Base-by-base conservation (phyloP, 2,113 vertebrate species). In the Mesembrinibis cayennensis region DNA sequence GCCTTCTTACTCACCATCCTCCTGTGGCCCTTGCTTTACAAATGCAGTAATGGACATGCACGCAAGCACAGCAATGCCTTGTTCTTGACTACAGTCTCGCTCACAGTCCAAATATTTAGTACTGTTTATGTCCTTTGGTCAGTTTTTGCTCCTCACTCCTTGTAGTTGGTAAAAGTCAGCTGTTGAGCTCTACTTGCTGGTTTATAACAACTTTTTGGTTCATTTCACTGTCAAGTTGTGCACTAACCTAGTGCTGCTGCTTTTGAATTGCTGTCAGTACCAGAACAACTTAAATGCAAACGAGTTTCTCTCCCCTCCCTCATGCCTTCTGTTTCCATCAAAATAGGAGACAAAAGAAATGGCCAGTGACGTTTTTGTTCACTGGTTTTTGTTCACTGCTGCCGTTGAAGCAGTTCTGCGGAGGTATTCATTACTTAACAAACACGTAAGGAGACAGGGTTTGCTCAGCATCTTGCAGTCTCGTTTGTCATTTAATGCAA, bases 401-500 rank as follows among this genome's bases (percentile, higher is more conserved):
- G 45, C 69, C 18, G 3, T 40, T 30, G 44, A 53, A 81, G 77
- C 38, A 49, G 80, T 47, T 86, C 42, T 66, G 34, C 70, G 58
- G 71, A 55, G 42, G 18, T 70, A 73, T 20, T 86, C 16, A 49
- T 91, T 89, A 67, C 71, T 83, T 96, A 88, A 92, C 5, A 12
- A 89, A 59, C 61, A n/a, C 0, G 0, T 40, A 81, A 82, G 30
- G 52, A 92, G 67, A 52, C 22, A n/a, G 80, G 14, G 18, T 90
- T 90, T 80, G 78, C 65, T 97, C 78, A 74, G 78, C 76, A 53
- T 78, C 65, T 89, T 67, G 47, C 71, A 77, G 59, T 86, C 74
- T 72, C 16, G 2, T 93, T 95, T 86, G 71, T 82, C 50, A 45
- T 95, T 93, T 92, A 93, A 91, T 88, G 89, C 78, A 71, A 77